Evolutionary conservation across 2,797 vertebrate species (phyloP).

Genomic region (Pipistrellus nathusii): DNA sequence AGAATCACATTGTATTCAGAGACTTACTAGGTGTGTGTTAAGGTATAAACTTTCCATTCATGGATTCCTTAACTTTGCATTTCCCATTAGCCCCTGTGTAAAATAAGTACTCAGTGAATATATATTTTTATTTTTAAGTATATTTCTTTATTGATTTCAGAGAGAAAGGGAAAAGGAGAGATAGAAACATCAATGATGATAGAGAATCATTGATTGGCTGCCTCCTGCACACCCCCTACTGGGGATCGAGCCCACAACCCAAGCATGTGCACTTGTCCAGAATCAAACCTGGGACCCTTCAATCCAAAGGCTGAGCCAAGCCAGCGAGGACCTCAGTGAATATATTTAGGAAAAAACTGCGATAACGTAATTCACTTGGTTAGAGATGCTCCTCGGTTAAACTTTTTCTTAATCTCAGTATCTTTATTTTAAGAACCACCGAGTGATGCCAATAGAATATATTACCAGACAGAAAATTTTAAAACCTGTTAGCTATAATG

Average conservation of each 20-base stretch:
- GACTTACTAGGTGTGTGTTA: background rate
- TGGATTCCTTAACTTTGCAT: slow-evolving; percentile 10
- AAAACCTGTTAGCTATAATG: slow-evolving; percentile 38
- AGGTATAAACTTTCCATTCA: slow-evolving; percentile 15
- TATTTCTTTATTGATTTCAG: too few relatives aligned
- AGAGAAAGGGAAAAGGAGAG: too few relatives aligned
- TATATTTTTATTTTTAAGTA: background rate
- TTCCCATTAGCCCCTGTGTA: slow-evolving; percentile 24
- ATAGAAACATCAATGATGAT: too few relatives aligned
- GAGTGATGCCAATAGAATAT: background rate
- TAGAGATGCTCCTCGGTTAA: slow-evolving; percentile 42
- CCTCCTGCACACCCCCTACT: too few relatives aligned
- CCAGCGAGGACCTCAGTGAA: background rate
- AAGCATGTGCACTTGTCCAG: too few relatives aligned
- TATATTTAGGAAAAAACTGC: slow-evolving; percentile 37
- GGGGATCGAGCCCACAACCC: too few relatives aligned
- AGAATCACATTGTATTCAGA: background rate
- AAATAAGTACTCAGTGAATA: slow-evolving; percentile 39
- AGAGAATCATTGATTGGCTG: too few relatives aligned
- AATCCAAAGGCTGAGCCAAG: too few relatives aligned
- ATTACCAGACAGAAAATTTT: slow-evolving; percentile 36
- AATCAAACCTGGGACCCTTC: too few relatives aligned
- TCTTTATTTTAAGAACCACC: slow-evolving; percentile 52
- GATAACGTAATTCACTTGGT: slow-evolving; percentile 52
- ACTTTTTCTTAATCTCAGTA: slow-evolving; percentile 24